Evolutionary conservation across 2,113 vertebrate genomes (phyloP).

Genomic region (Pluvianellus socialis): DNA sequence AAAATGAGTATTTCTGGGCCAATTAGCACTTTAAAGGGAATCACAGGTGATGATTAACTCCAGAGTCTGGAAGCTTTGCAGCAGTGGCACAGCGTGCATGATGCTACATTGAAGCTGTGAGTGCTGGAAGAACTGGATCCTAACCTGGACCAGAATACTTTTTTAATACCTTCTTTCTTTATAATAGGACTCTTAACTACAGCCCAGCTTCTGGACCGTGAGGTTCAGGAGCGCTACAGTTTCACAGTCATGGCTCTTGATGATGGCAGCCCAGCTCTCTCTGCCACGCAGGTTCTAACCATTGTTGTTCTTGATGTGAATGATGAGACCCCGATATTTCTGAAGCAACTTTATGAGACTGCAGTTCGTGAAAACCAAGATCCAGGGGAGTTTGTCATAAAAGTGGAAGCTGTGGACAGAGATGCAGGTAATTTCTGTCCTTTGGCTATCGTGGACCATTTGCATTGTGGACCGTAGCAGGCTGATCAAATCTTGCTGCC

Average conservation of each 20-base stretch:
- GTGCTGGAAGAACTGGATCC: background rate
- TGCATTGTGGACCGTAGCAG: background rate
- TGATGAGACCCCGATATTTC: slow-evolving; percentile 82
- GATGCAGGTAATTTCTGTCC: slow-evolving; percentile 83
- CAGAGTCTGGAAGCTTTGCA: background rate
- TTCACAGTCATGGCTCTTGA: slow-evolving; percentile 82
- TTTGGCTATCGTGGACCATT: background rate
- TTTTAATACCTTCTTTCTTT: background rate
- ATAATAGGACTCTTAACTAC: slow-evolving; percentile 82
- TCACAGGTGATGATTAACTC: background rate
- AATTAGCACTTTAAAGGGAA: background rate
- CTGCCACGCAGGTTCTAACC: slow-evolving; percentile 84
- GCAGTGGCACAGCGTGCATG: rapidly evolving
- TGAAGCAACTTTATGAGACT: slow-evolving; percentile 75
- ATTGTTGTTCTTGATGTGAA: slow-evolving; percentile 86
- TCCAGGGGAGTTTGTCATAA: slow-evolving; percentile 78
- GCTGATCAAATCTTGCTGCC: background rate
- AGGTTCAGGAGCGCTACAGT: slow-evolving; percentile 73
- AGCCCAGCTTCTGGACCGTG: slow-evolving; percentile 79
- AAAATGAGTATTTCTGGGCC: background rate
- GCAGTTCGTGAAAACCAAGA: slow-evolving; percentile 82
- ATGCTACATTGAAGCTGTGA: background rate
- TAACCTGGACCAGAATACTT: background rate
- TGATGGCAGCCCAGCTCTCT: slow-evolving; percentile 78
- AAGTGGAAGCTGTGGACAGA: slow-evolving; percentile 81